Evolutionary conservation across 2,113 vertebrate genomes (phyloP), one percentile per base, ranked within the genome.

Genomic region (Tricholaema leucomelas): DNA sequence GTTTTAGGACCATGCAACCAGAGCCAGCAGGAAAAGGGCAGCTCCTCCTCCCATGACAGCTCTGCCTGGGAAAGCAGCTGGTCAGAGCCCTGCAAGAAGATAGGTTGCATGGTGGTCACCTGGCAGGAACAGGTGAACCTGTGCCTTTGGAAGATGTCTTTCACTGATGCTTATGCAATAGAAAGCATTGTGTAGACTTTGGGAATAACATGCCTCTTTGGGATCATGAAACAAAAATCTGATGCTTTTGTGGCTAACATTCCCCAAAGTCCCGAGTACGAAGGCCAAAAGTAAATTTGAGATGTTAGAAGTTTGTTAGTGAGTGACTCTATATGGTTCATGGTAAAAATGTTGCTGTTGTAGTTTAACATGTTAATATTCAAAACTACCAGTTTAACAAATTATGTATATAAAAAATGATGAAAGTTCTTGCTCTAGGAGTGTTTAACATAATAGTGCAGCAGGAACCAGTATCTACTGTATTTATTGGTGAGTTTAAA

Each of bases 91-190:
- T n/a, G n/a, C n/a, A n/a, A n/a, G n/a, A n/a, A n/a, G n/a, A n/a
- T n/a, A n/a, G n/a, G n/a, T n/a, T n/a, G n/a, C n/a, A n/a, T n/a
- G n/a, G n/a, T 40, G 38, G 11, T 12, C 5, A 40, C 11, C 20
- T 31, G 14, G 18, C 35, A 79, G 38, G 15, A 42, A 28, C 21
- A 9, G 18, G 52, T 58, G 31, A 85, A 31, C 16, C 17, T 58
- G 19, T 46, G 73, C 61, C 12, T 60, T 46, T 80, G 10, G 14
- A 63, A 61, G 11, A 58, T 91, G 31, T 24, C 83, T 85, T 33
- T 10, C 35, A 3, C 40, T 74, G 33, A 35, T 59, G 23, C 10
- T n/a, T 83, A 30, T 0, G 0, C n/a, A 2, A 67, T 70, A 46
- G 40, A 15, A 75, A 64, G 11, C 50, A 55, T 40, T 75, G 40